Evolutionary conservation across 2,113 vertebrate species (phyloP), one percentile per base, ranked within the genome.

Genomic region (Paradisaea rubra): DNA sequence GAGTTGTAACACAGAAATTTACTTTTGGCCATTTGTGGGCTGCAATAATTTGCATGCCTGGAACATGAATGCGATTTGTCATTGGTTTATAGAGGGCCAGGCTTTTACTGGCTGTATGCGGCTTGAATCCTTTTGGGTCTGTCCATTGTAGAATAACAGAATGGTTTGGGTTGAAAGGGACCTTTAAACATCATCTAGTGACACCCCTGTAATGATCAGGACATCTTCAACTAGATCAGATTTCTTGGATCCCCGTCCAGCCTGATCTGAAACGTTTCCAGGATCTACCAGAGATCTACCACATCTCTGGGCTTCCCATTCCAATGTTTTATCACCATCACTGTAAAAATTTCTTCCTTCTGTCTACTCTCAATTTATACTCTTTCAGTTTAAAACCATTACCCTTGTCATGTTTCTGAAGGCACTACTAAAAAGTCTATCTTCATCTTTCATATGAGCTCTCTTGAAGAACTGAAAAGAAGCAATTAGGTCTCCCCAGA

Each of bases 161-260:
- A 23, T n/a, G 15, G 23, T 45, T 59, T 74, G 13, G 9, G 2
- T 60, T 74, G 45, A 60, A 74, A 45, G 52, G 4, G 19, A 31
- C 11, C 2, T 52, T 66, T 23, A 28, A 66, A 39, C 7, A 11
- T 59, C 45, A 39, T 39, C 4, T 39, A 66, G 61, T 68, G 74
- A 12, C 3, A 5, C 2, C 23, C 7, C 10, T 60, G 23, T 31
- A 16, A 2, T 47, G 11, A 37, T 24, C 27, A 61, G 30, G 12
- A 20, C 27, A 53, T 39, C 19, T 60, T 70, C 11, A 37, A 4
- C 69, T 69, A 39, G 31, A 57, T 42, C 10, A 53, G 11, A 28
- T 77, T 81, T 53, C 9, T 83, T 19, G 33, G 22, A 71, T 7
- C 15, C 22, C 22, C 0, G 0, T 71, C 25, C n/a, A 59, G 3